These are phyloP conservation scores for Eupithecia abbreviata DNA, from an alignment of 2,888 invertebrate genomes.

Conservation along the genomic window DNA sequence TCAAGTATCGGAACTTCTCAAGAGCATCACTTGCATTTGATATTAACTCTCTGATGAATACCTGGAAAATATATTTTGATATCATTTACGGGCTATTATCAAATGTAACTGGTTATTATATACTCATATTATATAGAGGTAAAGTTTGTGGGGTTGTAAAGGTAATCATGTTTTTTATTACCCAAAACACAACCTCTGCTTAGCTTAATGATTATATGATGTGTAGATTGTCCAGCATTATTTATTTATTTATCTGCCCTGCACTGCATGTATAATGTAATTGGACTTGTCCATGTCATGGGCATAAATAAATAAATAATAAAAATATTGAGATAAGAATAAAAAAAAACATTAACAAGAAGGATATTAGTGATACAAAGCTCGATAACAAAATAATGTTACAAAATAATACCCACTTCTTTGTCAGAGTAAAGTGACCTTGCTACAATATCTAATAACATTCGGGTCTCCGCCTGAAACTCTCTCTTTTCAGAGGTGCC, in stretches of 20 bases:
- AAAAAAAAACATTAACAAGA: not conserved
- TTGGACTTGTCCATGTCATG: no score
- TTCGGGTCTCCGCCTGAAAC: slow-evolving; percentile 98
- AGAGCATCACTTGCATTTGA: slow-evolving; percentile 99
- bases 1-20: slow-evolving; percentile 94
- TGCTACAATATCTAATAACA: slow-evolving; percentile 98
- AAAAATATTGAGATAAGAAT: no score
- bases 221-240: no score
- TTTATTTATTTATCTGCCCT: no score
- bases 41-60: slow-evolving; percentile 97
- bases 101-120: not conserved
- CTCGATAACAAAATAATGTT: not conserved
- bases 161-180: no score
- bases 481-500: slow-evolving; percentile 90
- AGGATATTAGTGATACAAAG: not conserved
- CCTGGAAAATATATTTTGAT: slow-evolving; percentile 78
- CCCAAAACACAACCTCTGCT: no score
- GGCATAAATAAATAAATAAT: no score
- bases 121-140: no score
- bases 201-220: no score
- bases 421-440: slow-evolving; percentile 98
- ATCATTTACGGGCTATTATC: no score
- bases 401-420: slow-evolving; percentile 85
- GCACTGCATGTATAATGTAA: no score
- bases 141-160: no score